Percentiles rank a stretch among this genome's conserved stretches.
Conservation (phyloP, 2,113 vertebrate genomes). For the Pluvialis apricaria region DNA sequence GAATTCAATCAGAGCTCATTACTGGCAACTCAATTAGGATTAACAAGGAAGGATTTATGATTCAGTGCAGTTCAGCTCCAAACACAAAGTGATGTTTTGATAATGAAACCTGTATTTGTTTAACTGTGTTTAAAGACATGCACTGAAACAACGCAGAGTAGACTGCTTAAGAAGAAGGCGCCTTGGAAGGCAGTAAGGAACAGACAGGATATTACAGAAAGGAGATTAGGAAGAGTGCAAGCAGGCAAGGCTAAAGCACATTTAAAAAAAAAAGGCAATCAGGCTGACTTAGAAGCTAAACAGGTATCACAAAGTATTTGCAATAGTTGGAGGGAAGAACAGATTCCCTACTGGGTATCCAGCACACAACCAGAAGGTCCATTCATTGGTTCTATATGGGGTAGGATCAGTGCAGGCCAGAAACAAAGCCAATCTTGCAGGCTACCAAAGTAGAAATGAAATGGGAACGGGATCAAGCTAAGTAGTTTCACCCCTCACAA, state of each 20-base stretch:
- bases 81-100: not conserved
- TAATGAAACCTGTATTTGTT: not conserved
- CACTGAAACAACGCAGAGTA: not conserved
- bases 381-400: not conserved
- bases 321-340: fast-evolving
- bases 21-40: not conserved
- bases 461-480: not conserved
- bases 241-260: not conserved
- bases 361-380: not conserved
- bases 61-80: not conserved
- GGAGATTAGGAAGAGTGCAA: not conserved
- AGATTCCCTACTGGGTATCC: not conserved
- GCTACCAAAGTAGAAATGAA: not conserved
- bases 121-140: not conserved
- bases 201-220: not conserved
- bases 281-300: not conserved
- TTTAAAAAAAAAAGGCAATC: not conserved
- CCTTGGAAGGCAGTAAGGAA: not conserved
- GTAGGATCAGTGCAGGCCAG: not conserved
- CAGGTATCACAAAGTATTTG: not conserved
- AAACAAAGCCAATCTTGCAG: not conserved
- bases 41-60: not conserved
- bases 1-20: not conserved
- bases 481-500: not conserved
- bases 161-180: not conserved